Base-by-base conservation (phyloP, 2,888 invertebrate species). In the Lobophora halterata region DNA sequence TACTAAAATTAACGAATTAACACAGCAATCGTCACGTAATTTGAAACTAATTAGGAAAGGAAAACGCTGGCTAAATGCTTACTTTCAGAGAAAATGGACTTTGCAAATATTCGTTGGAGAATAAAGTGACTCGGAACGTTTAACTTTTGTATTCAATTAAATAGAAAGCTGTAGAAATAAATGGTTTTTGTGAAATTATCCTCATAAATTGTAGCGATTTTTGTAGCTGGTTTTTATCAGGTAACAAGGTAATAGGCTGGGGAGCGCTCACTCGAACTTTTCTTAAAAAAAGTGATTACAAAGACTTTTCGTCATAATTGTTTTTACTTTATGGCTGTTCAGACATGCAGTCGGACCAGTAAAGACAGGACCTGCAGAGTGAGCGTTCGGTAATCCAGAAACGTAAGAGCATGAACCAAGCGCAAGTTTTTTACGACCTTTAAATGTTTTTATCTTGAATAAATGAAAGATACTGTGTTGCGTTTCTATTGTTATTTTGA, bases 101-200 rank as follows among this genome's bases (percentile, higher is more conserved):
- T 77, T 64, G 68, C 74, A 79, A 80, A 83, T 77, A 79, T 80
- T 79, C 73, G 58, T 62, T 53, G 47, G 65, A 63, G 76, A 69
- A 73, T 72, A 71, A 77, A 81, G 72, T 76, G 78, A 76, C 75
- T 78, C 64, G 65, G 65, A 62, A 61, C 73, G 70, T 76, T 81
- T 79, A 83, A 81, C 78, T 82, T 82, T 80, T 80, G 80, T 79
- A 81, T 81, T 80, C 79, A 77, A 81, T 83, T 81, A 81, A 78
- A 79, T 75, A 80, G 80, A 81, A 78, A 82, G 78, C 78, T 75
- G 74, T 72, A 72, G 71, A 66, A 71, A 68, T 73, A 71, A 74
- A 69, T 55, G 69, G 60, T 51, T 56, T 51, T 71, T 64, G 65
- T 61, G 55, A 58, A 69, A 71, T 68, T 60, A 60, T 61, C 52